phyloP scores from a whole-genome alignment of 2,888 invertebrate genomes.

The Leptinotarsa haldemani region DNA sequence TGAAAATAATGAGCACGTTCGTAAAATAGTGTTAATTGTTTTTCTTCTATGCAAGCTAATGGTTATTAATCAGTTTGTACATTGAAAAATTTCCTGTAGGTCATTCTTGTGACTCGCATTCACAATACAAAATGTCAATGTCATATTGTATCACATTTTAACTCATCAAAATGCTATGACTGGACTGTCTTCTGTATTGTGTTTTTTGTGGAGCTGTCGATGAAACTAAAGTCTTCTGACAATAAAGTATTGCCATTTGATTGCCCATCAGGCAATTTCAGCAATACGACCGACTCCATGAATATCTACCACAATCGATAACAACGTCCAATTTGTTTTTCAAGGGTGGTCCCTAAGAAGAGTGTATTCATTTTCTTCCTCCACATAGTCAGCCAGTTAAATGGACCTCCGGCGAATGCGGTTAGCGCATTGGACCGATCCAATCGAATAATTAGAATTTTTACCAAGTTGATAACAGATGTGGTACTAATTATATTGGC shows the following conservation, averaged over 20 bases:
- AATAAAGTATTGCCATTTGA: too few species aligned
- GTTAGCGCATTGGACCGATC: constrained; percentile 34
- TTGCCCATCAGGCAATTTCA: neutral
- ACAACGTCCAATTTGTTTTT: neutral
- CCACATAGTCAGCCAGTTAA: constrained; percentile 13
- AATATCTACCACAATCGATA: neutral
- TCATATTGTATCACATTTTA: too few species aligned
- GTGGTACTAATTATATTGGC: constrained; percentile 11
- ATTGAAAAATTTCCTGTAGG: too few species aligned
- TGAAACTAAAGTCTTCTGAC: too few species aligned
- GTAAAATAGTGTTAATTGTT: neutral
- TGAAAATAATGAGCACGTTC: neutral
- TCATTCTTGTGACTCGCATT: too few species aligned
- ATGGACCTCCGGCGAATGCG: constrained; percentile 44
- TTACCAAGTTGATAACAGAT: constrained; percentile 23
- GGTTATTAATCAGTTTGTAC: too few species aligned
- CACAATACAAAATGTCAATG: too few species aligned
- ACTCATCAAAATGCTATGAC: too few species aligned
- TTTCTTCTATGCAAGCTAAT: neutral
- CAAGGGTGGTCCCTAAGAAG: neutral
- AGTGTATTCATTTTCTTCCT: constrained; percentile 11
- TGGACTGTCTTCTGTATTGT: too few species aligned
- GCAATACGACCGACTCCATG: neutral
- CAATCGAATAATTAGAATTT: constrained; percentile 34
- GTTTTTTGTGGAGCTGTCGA: too few species aligned